Evolutionary conservation across 2,113 vertebrate genomes (phyloP).

Genomic region (Theristicus caerulescens): DNA sequence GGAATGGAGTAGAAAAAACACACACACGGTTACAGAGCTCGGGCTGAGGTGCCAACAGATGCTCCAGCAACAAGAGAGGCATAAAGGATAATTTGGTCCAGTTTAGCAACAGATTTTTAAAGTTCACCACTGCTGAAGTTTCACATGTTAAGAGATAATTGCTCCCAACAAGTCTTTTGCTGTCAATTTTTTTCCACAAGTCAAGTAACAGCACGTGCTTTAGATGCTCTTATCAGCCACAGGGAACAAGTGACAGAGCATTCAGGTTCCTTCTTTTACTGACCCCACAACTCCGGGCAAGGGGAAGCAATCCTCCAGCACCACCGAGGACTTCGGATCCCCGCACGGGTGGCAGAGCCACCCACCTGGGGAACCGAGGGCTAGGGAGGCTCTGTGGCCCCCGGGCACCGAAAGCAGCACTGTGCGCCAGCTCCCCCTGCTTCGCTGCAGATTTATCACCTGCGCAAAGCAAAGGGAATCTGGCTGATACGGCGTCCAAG

Average conservation of each 20-base stretch:
- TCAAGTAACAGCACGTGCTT: neutral
- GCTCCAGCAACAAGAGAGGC: neutral
- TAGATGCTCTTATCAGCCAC: too few relatives aligned
- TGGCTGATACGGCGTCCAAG: rapidly evolving
- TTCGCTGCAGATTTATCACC: neutral
- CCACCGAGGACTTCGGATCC: neutral
- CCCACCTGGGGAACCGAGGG: rapidly evolving
- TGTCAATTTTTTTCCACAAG: neutral
- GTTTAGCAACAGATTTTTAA: neutral
- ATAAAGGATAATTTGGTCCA: neutral
- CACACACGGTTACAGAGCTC: neutral
- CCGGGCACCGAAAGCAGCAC: neutral
- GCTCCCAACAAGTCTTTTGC: neutral
- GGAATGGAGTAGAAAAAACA: neutral
- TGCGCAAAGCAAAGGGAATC: neutral
- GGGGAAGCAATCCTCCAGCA: neutral
- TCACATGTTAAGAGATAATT: neutral
- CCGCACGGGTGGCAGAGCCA: rapidly evolving
- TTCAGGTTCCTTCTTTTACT: neutral
- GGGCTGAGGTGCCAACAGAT: neutral
- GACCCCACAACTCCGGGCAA: too few relatives aligned
- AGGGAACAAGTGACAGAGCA: rapidly evolving
- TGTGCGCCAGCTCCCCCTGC: rapidly evolving
- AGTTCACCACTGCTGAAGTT: neutral
- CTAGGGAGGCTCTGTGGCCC: neutral